Conservation (phyloP, 2,888 invertebrate genomes). For the Salticus scenicus region DNA sequence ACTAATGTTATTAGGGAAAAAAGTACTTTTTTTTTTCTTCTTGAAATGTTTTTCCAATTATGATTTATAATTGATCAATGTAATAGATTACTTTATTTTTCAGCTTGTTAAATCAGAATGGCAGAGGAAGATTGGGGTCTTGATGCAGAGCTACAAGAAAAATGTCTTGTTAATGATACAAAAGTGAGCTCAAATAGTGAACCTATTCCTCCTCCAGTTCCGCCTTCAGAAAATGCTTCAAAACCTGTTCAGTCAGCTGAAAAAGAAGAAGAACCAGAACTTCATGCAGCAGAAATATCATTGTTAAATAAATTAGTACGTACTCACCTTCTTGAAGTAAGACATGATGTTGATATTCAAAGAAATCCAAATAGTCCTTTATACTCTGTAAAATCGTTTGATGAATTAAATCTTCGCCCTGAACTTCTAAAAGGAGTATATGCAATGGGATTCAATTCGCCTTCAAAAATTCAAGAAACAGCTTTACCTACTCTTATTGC, state of each 20-base stretch:
- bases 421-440: slow-evolving; percentile 94
- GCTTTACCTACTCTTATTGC: slow-evolving; percentile 95
- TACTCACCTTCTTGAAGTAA: slow-evolving; percentile 88
- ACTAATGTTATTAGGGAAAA: too few relatives aligned
- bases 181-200: not conserved
- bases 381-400: slow-evolving; percentile 85
- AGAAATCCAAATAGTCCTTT: slow-evolving; percentile 95
- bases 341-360: slow-evolving; percentile 88
- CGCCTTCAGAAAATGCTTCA: not conserved
- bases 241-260: not conserved
- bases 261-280: slow-evolving; percentile 71
- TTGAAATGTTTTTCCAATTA: too few relatives aligned
- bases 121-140: slow-evolving; percentile 54
- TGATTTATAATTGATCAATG: too few relatives aligned
- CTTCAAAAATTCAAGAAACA: slow-evolving; percentile 97
- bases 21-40: too few relatives aligned
- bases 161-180: slow-evolving; percentile 10
- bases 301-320: slow-evolving; percentile 92
- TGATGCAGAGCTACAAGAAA: slow-evolving; percentile 52
- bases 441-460: slow-evolving; percentile 98
- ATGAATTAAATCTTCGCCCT: slow-evolving; percentile 81
- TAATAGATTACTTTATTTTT: too few relatives aligned
- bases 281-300: slow-evolving; percentile 87
- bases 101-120: slow-evolving; percentile 35
- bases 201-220: slow-evolving; percentile 44